Evolutionary conservation across 2,797 vertebrate species (phyloP), one percentile per base, ranked within the genome.

Genomic region (Huso huso): DNA sequence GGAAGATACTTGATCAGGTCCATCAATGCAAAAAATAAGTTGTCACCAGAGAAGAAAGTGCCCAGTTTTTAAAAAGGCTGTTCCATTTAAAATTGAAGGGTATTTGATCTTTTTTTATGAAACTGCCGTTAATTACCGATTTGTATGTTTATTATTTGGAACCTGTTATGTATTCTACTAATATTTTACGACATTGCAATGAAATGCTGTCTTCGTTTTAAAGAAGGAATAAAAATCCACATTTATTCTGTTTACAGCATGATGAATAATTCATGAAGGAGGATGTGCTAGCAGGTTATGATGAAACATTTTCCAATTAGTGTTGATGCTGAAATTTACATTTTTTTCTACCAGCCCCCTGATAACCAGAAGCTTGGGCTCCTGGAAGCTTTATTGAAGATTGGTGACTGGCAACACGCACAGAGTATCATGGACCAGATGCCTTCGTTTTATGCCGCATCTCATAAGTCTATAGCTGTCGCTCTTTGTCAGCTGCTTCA

Each of bases 381-480:
- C 73, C 81, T 99, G 77, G 95, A 99, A 88, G 95, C 95, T 0
- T 85, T 99, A 66, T 84, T 99, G 69, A 91, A 90, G 82, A 97
- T 99, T 11, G 95, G 97, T 66, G 97, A 98, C 78, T 99, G 97
- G 96, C 94, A 93, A 59, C 95, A 99, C 9, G 93, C 97, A 15
- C 94, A 96, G 74, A 93, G 86, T 72, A 95, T 99, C 78, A 99
- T 99, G 95, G 95, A 99, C 82, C 95, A 97, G 86, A 95, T 99
- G 95, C 97, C 97, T 71, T 87, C 92, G 0, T 99, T 95, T 76
- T 98, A 97, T 66, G 93, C 94, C 64, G 88, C 95, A 72, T 95
- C 96, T 58, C 97, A 99, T 82, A 98, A 93, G 82, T 82, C 93
- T 67, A 97, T 99, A 18, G 95, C 96, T 0, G 66, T 98, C 75